These are phyloP conservation scores for Lepidonotus clava DNA, from an alignment of 2,888 invertebrate species.

Conservation along the genomic window DNA sequence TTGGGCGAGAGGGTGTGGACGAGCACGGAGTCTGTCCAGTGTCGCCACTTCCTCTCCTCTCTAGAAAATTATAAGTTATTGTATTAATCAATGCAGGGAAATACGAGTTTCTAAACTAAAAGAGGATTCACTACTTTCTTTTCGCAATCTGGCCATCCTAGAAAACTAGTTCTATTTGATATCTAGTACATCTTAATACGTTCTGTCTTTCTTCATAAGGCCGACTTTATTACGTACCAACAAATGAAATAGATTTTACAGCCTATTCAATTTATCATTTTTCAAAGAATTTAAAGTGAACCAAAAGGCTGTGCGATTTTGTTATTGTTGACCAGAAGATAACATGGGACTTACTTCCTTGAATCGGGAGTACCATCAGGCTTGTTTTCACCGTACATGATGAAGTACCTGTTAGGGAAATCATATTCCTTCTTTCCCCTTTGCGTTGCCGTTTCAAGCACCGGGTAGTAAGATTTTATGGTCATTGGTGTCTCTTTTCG, in stretches of 20 bases:
- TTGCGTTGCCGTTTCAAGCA: slow-evolving; percentile 69
- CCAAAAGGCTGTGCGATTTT: no score
- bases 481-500: slow-evolving; percentile 84
- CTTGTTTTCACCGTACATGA: slow-evolving; percentile 75
- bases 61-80: slow-evolving; percentile 82
- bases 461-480: slow-evolving; percentile 76
- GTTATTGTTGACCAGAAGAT: no score
- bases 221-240: no score
- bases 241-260: no score
- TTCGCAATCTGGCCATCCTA: no score
- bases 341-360: slow-evolving; percentile 72
- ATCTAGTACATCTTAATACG: no score
- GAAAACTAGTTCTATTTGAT: no score
- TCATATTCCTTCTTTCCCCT: slow-evolving; percentile 76
- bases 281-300: no score
- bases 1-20: slow-evolving; percentile 98
- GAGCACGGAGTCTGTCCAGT: slow-evolving; percentile 94
- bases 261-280: no score
- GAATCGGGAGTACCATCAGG: slow-evolving; percentile 64
- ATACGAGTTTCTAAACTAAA: not conserved
- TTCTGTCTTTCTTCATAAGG: no score
- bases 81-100: not conserved
- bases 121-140: no score
- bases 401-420: slow-evolving; percentile 77
- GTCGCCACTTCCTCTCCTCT: slow-evolving; percentile 95